Evolutionary conservation across 2,888 invertebrate genomes (phyloP).

Genomic region (Acanthoscelides obtectus): DNA sequence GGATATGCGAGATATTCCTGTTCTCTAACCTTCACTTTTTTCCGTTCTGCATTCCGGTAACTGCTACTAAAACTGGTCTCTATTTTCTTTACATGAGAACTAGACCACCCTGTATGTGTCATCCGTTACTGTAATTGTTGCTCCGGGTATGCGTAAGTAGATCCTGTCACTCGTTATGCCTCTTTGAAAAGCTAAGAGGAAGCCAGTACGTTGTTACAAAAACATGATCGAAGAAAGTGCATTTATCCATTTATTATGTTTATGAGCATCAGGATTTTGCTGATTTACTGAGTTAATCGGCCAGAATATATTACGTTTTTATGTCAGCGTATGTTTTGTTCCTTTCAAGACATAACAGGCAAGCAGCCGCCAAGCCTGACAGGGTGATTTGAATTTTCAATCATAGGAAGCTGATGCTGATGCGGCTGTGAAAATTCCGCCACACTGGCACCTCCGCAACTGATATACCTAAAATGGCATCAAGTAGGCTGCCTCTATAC

Average conservation of each 20-base stretch:
- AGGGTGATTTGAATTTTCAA: background rate
- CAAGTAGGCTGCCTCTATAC: too few relatives aligned
- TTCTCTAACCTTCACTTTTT: too few relatives aligned
- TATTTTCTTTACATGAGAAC: too few relatives aligned
- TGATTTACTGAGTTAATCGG: constrained; percentile 1
- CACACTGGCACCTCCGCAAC: too few relatives aligned
- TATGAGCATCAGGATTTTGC: background rate
- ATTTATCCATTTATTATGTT: background rate
- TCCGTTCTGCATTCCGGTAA: too few relatives aligned
- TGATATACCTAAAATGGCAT: too few relatives aligned
- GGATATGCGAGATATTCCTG: too few relatives aligned
- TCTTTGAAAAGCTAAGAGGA: background rate
- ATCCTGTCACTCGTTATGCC: background rate
- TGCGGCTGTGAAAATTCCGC: too few relatives aligned
- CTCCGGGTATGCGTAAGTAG: background rate
- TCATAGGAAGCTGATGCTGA: background rate
- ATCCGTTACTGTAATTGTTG: background rate
- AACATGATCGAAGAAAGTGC: background rate
- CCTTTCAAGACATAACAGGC: background rate
- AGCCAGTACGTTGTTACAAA: background rate
- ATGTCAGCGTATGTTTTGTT: background rate
- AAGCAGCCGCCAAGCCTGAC: background rate
- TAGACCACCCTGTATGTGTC: background rate
- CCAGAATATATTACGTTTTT: constrained; percentile 1
- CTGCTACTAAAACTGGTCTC: too few relatives aligned